Evolutionary conservation across 2,113 vertebrate genomes (phyloP), one percentile per base, ranked within the genome.

Genomic region (Phaethon lepturus): DNA sequence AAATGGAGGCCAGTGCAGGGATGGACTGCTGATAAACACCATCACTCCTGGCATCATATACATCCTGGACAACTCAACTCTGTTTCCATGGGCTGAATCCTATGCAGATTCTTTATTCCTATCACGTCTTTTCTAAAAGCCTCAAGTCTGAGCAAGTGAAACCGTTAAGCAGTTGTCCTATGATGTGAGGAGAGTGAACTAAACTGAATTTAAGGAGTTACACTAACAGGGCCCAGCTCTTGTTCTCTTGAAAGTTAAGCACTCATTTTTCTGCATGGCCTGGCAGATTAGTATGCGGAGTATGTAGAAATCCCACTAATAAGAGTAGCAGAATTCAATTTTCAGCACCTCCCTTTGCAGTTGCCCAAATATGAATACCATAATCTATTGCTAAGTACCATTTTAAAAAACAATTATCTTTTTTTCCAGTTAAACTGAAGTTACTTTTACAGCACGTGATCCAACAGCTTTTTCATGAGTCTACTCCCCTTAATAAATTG

Each of bases 381-480:
- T 31, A 50, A 59, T 67, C 68, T 66, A 79, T 68, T 60, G 22
- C 52, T 83, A 74, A 66, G 17, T 28, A 42, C 31, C 47, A 17
- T 52, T 93, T 67, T 56, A 28, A 67, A 83, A 96, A 82, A 93
- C 11, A 80, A 35, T 33, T 2, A 79, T 42, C 29, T 73, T 59
- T 89, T 86, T 93, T 82, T 91, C 56, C 55, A 44, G 47, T 49
- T 77, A 93, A 87, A 18, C 9, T 78, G 33, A 81, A 74, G 24
- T 67, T 71, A 77, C 63, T 93, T 89, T 93, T 84, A 71, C 26
- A 83, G 56, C 53, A 75, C 55, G 44, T 13, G 24, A 90, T 91
- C 59, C 52, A 91, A 77, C 23, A 67, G 23, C 53, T 90, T 78
- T 81, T 75, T 69, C 45, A 40, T 4, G 10, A 86, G 28, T 55